Percentiles rank a stretch among this genome's conserved stretches.
Conservation (phyloP, 2,797 vertebrate genomes). For the Philypnodon macrostomus region DNA sequence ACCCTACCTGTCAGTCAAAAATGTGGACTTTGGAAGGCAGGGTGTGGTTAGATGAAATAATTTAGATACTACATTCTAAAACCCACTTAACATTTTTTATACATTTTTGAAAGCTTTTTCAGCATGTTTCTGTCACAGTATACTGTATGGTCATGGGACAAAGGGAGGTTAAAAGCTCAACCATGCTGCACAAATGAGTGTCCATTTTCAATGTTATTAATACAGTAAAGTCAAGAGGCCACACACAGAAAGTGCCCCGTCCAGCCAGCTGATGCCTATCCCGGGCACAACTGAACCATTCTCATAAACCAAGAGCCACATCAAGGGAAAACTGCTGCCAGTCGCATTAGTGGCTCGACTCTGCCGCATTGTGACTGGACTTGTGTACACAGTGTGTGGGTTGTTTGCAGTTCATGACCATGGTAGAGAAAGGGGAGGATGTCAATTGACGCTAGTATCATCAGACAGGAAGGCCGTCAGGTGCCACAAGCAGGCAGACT, state of each 20-base stretch:
- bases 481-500: constrained; percentile 61
- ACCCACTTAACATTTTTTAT: no score
- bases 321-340: constrained; percentile 46
- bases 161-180: constrained; percentile 10
- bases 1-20: no score
- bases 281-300: constrained; percentile 41
- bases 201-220: constrained; percentile 45
- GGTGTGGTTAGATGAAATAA: no score
- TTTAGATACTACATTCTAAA: no score
- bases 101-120: no score
- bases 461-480: constrained; percentile 50
- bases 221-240: constrained; percentile 31
- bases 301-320: constrained; percentile 44
- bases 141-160: no score
- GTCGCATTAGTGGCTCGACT: constrained; percentile 44
- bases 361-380: constrained; percentile 27
- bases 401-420: constrained; percentile 60
- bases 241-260: constrained; percentile 10
- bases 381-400: constrained; percentile 38
- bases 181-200: constrained; percentile 25
- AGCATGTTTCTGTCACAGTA: no score
- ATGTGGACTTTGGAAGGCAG: no score
- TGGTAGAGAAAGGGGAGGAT: constrained; percentile 41
- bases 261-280: constrained; percentile 27
- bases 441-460: constrained; percentile 46